Evolutionary conservation across 1,140 invertebrate species (phyloP), one percentile per base, ranked within the genome.

Genomic region (Rhizoglyphus robini): DNA sequence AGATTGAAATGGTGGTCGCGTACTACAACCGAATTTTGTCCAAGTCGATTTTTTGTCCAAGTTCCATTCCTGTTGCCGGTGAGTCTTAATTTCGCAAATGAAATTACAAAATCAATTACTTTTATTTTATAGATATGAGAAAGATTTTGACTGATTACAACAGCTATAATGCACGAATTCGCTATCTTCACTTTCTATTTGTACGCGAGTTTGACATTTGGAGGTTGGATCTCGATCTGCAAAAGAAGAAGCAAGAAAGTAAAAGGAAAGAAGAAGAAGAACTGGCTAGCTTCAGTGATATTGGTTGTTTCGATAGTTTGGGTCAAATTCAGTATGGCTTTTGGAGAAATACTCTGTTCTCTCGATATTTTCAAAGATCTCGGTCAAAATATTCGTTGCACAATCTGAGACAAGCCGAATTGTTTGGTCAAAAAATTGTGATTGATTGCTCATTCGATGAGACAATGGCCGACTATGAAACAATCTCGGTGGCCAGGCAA

Each of bases 371-470:
- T 36, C 13, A 57, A 13, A 4, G 30, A 4, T 8, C 11, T 2
- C 4, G 11, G 8, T 5, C 8, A 11, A 8, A 25, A 32, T 32
- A 64, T 18, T n/a, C 41, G 4, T 3, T 64, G 5, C 1, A 51
- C 4, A 1, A 20, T 20, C 41, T 64, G n/a, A 18, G 63, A 31
- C 2, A 15, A 2, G 63, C 63, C 4, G 8, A 47, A 38, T 8
- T 32, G 20, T 64, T 4, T n/a, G 63, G 63, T n/a, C 63, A 64
- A 38, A 27, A 27, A 38, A 13, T 64, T 13, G 46, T 64, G 8
- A 57, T 64, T 29, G 63, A 64, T 57, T 64, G 63, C 41, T 8
- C 11, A 8, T 57, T 64, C 31, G 63, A 64, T 32, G 20, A 23
- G 1, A 23, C 20, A 23, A 64, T 64, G 63, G 41, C 41, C 2